These are phyloP conservation scores for Amblyjoppa fuscipennis DNA, from an alignment of 2,888 invertebrate species.

Conservation along the genomic window DNA sequence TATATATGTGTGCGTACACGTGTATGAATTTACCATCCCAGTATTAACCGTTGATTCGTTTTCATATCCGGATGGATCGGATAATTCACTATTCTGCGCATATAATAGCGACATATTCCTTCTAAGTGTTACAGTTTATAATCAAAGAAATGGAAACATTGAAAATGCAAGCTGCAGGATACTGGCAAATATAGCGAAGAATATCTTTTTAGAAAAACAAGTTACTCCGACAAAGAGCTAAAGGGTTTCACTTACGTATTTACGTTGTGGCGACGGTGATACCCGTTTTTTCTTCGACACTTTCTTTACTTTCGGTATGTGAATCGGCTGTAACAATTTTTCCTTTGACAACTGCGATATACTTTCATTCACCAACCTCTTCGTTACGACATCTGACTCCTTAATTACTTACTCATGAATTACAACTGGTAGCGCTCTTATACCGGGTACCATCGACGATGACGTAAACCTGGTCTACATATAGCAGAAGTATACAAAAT, in stretches of 20 bases:
- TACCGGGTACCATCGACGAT: not conserved
- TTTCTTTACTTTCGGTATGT: not conserved
- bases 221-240: not conserved
- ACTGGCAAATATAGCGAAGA: conserved; percentile 2
- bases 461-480: not conserved
- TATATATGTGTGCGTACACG: not conserved
- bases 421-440: not conserved
- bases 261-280: conserved; percentile 3
- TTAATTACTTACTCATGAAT: conserved; percentile 11
- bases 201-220: not conserved
- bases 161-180: not conserved
- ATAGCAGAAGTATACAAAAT: conserved; percentile 3
- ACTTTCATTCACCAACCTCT: not conserved
- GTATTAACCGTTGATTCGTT: not conserved
- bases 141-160: conserved; percentile 16
- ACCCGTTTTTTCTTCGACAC: not conserved
- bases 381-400: not conserved
- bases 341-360: not conserved
- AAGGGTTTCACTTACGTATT: conserved; percentile 17
- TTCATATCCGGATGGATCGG: not conserved
- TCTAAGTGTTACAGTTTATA: conserved; percentile 16
- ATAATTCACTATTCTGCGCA: conserved; percentile 3
- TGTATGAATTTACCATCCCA: not conserved
- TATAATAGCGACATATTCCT: conserved; percentile 7
- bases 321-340: conserved; percentile 1